Conservation (phyloP, 2,888 invertebrate species). For the Palloptera scutellata region DNA sequence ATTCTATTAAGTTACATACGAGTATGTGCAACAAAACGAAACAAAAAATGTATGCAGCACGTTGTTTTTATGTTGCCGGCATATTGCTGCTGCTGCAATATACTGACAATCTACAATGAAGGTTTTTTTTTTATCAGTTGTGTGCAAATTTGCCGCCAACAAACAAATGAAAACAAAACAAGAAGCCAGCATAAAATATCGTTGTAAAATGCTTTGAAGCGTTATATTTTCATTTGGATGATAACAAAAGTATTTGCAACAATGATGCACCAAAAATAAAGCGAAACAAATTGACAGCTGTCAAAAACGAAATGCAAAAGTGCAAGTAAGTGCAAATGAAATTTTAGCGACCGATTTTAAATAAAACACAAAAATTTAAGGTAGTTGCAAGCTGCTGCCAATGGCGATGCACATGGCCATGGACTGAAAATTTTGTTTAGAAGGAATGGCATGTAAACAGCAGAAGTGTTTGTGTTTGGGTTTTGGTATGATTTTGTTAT, state of each 20-base stretch:
- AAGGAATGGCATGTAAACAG: too few species aligned
- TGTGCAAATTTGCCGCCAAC: not conserved
- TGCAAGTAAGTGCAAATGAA: too few species aligned
- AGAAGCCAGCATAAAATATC: constrained; percentile 38
- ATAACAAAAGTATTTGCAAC: constrained; percentile 32
- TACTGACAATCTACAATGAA: not conserved
- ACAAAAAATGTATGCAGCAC: not conserved
- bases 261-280: constrained; percentile 16
- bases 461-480: not conserved
- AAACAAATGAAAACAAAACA: constrained; percentile 30
- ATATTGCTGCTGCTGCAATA: not conserved
- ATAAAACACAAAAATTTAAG: too few species aligned
- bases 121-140: not conserved
- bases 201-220: constrained; percentile 51
- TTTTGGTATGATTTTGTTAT: not conserved
- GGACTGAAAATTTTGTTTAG: too few species aligned
- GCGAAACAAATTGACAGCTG: constrained; percentile 48
- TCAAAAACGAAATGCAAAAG: constrained; percentile 28
- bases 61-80: not conserved
- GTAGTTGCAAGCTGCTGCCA: too few species aligned
- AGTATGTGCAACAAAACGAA: not conserved
- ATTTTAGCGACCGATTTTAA: too few species aligned
- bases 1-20: constrained; percentile 23
- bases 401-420: too few species aligned
- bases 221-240: constrained; percentile 52